Evolutionary conservation across 1,140 invertebrate genomes (phyloP).

Genomic region (Hetaerina americana): DNA sequence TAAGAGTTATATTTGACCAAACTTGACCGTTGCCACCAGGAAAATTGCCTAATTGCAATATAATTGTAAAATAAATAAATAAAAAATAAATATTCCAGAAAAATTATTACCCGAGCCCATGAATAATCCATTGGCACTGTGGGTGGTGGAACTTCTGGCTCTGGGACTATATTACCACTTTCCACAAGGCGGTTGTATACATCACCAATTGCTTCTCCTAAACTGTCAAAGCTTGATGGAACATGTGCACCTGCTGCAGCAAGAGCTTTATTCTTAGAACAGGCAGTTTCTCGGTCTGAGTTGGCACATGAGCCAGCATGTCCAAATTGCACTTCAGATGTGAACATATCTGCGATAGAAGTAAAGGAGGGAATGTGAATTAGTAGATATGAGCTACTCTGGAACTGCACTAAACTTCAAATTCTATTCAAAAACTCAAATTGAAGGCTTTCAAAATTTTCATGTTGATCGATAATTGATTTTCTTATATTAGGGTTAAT

Average conservation of each 20-base stretch:
- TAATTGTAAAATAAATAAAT: too few species aligned
- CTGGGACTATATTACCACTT: conserved; percentile 69
- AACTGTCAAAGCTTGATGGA: conserved; percentile 83
- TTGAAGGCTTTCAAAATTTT: too few species aligned
- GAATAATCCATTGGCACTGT: conserved; percentile 99
- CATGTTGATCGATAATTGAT: too few species aligned
- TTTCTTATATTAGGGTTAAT: too few species aligned
- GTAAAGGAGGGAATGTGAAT: too few species aligned
- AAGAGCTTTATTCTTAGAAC: conserved; percentile 81
- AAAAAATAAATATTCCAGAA: too few species aligned
- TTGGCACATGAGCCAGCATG: conserved; percentile 98
- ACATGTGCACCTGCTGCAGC: conserved; percentile 74
- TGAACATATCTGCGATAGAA: conserved; percentile 63
- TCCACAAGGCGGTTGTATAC: conserved; percentile 71
- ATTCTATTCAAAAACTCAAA: too few species aligned
- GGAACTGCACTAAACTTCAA: too few species aligned
- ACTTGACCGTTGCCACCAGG: too few species aligned
- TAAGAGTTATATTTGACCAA: too few species aligned
- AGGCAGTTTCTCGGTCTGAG: conserved; percentile 87
- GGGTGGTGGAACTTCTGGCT: conserved; percentile 87
- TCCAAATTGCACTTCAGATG: conserved; percentile 97
- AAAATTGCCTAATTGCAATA: too few species aligned
- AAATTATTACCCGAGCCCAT: conserved; percentile 74
- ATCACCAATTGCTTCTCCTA: conserved; percentile 64
- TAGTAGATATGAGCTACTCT: too few species aligned